Evolutionary conservation across 2,888 invertebrate genomes (phyloP).

Genomic region (Cybosia mesomella): DNA sequence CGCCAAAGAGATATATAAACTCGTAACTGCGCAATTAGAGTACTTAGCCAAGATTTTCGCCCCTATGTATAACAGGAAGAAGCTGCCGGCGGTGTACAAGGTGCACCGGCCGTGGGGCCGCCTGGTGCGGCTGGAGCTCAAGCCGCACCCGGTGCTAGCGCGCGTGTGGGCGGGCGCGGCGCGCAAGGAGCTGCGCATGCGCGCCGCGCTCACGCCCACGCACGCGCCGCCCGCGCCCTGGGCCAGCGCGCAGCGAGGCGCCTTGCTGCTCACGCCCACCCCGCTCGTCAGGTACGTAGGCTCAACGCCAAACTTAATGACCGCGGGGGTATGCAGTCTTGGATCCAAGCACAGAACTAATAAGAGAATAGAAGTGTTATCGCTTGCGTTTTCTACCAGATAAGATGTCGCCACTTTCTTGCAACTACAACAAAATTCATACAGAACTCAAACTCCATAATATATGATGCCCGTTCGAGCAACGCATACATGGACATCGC

Average conservation of each 20-base stretch:
- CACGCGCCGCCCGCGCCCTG: slow-evolving; percentile 95
- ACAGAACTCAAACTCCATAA: no score
- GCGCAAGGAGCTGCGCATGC: slow-evolving; percentile 90
- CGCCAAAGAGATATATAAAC: no score
- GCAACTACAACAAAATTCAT: no score
- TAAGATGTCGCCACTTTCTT: no score
- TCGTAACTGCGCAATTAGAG: no score
- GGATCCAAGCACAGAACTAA: no score
- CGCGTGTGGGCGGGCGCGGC: slow-evolving; percentile 90
- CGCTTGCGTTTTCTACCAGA: no score
- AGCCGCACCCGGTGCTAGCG: slow-evolving; percentile 93
- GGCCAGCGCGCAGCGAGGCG: slow-evolving; percentile 89
- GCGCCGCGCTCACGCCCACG: slow-evolving; percentile 91
- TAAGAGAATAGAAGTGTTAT: no score
- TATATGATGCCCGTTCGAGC: no score
- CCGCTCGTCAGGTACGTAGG: slow-evolving; percentile 68
- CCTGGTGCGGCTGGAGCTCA: slow-evolving; percentile 90
- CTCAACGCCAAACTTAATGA: not conserved
- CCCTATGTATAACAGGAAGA: slow-evolving; percentile 88
- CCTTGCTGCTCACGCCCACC: slow-evolving; percentile 91
- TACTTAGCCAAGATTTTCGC: no score
- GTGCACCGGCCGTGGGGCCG: slow-evolving; percentile 90
- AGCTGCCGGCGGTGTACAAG: slow-evolving; percentile 93
- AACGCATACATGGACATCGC: no score
- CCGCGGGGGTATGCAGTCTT: no score